Evolutionary conservation across 2,888 invertebrate species (phyloP), one percentile per base, ranked within the genome.

Genomic region (Eustalomyia histrio): DNA sequence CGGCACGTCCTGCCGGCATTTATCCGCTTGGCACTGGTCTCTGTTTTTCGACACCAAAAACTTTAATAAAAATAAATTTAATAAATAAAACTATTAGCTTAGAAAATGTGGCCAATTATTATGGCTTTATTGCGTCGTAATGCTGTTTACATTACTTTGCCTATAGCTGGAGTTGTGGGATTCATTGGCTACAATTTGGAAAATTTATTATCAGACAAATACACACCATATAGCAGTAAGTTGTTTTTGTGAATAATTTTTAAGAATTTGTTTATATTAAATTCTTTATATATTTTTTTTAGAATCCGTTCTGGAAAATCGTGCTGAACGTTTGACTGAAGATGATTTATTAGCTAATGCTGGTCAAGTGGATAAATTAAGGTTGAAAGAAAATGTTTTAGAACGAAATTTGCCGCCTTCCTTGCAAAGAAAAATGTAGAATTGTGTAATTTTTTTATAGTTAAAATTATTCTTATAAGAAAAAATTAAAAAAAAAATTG

Each of bases 131-230:
- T 95, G 21, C 91, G 96, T 68, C 91, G 93, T 2, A 97, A 97
- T 88, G 95, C 95, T 0, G 95, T 96, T 0, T 94, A 94, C 83
- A 91, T 97, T 43, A 96, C 96, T 0, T 90, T 97, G 53, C 98
- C 98, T 0, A 92, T 97, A 82, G 97, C 97, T 0, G 95, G 93
- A 0, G 91, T 96, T 0, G 92, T 97, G 29, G 98, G 97, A 5
- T 92, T 95, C 71, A 91, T 97, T 85, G 98, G 98, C 29, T 98
- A 98, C 89, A 95, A 97, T 86, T 84, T 97, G 82, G 97, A 98
- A 91, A 93, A 92, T 69, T 89, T 93, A 79, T 63, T 96, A 7
- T 95, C 95, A 0, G 94, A 94, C 87, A 94, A 92, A 92, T 94
- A 95, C 86, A 96, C 95, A 12, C 95, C 95, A 0, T 95, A 93